Percentiles rank a stretch among this genome's conserved stretches.
These are phyloP conservation scores for Capreolus pygargus DNA, from an alignment of 2,113 vertebrate species.

Conservation along the genomic window DNA sequence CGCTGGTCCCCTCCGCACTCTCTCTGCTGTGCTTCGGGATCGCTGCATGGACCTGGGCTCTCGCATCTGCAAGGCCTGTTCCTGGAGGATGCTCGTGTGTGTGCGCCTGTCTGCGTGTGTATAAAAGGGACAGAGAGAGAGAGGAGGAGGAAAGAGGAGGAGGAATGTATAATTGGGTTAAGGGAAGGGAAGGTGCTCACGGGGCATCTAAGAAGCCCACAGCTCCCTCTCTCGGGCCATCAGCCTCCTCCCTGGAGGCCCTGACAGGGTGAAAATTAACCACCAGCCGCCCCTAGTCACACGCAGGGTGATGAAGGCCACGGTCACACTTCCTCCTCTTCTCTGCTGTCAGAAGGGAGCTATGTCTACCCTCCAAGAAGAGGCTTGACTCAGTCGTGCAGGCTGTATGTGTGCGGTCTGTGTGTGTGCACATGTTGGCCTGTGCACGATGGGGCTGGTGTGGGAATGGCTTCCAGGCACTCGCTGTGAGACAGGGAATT, in stretches of 20 bases:
- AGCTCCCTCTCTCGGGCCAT: conserved; percentile 41
- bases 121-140: neutral
- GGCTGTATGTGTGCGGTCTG: neutral
- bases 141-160: neutral
- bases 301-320: conserved; percentile 52
- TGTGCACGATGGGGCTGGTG: rapidly evolving
- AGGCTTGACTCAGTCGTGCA: neutral
- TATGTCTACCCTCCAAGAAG: neutral
- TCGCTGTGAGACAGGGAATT: neutral
- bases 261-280: conserved; percentile 79
- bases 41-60: neutral
- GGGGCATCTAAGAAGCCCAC: neutral
- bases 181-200: neutral
- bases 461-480: neutral
- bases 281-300: conserved; percentile 65
- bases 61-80: neutral
- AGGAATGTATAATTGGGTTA: neutral
- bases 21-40: neutral
- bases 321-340: conserved; percentile 56
- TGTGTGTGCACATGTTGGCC: neutral
- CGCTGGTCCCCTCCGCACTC: rapidly evolving
- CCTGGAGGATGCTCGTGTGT: neutral
- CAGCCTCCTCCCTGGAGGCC: conserved; percentile 62
- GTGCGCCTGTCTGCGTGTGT: no score
- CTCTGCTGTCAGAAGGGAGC: conserved; percentile 17